Base-by-base conservation (phyloP, 1,140 invertebrate species). In the Gryon sp. region DNA sequence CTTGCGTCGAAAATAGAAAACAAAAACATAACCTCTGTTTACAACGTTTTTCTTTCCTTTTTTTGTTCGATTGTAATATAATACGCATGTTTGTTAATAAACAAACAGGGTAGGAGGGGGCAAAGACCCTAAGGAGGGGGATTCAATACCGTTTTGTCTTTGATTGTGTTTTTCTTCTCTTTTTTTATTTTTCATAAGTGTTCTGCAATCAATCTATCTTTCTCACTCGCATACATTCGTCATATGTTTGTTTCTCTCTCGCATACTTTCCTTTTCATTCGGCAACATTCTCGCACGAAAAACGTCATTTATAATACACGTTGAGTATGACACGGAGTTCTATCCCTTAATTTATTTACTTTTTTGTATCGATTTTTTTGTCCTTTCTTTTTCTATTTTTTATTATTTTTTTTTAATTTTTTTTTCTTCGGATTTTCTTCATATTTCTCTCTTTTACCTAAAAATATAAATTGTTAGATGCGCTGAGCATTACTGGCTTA, bases 251-350 rank as follows among this genome's bases (percentile, higher is more conserved):
- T 22, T 32, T 36, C 12, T 43, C 7, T 36, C 45, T 19, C 22
- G 20, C 45, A 26, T 18, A 14, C 38, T 57, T 11, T 50, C 32
- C 43, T 14, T 76, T 69, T 84, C n/a, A n/a, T n/a, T n/a, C n/a
- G n/a, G n/a, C n/a, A n/a, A n/a, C n/a, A n/a, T 84, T 80, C 70
- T 83, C 79, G 81, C 66, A n/a, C 80, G 81, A 80, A 82, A 83
- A 80, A 82, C 81, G 57, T 69, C 69, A 79, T 81, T 85, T 70
- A 84, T 84, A 80, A 84, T 84, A 84, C 77, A 74, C 81, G 59
- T 82, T 84, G 84, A 86, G 86, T 86, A 87, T 86, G 85, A 86
- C 85, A 86, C 84, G 86, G 82, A 83, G 80, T 80, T 82, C n/a
- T n/a, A n/a, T n/a, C n/a, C n/a, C n/a, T n/a, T n/a, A n/a, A n/a